phyloP scores from a whole-genome alignment of 2,888 invertebrate genomes.

The Peribatodes rhomboidaria region DNA sequence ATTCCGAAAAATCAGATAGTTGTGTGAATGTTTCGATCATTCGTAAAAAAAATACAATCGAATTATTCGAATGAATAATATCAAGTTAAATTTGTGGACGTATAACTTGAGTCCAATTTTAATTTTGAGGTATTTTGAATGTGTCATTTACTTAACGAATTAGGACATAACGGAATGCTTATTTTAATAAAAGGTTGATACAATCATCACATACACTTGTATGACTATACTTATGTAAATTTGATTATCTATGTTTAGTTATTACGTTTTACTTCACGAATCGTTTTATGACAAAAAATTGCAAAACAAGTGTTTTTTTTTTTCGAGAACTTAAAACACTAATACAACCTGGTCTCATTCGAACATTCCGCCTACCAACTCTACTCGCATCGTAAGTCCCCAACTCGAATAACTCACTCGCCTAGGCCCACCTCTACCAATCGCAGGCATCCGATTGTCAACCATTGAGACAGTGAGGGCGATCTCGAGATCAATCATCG shows the following conservation, averaged over 20 bases:
- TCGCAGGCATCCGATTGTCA: slow-evolving; percentile 16
- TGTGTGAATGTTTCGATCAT: slow-evolving; percentile 1
- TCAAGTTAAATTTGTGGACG: neutral
- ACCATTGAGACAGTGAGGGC: slow-evolving; percentile 26
- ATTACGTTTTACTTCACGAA: no score
- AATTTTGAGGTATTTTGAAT: no score
- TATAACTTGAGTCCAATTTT: no score
- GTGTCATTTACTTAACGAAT: no score
- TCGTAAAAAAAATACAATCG: neutral
- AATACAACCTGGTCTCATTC: neutral
- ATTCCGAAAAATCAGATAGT: neutral
- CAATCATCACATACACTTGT: neutral
- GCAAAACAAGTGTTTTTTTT: no score
- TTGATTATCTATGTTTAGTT: no score
- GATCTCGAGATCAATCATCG: slow-evolving; percentile 79
- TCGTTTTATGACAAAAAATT: no score
- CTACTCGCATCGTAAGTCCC: neutral
- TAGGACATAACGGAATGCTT: no score
- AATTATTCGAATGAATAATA: neutral
- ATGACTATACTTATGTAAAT: no score
- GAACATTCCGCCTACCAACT: neutral
- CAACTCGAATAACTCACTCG: slow-evolving; percentile 11
- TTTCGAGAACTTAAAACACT: no score
- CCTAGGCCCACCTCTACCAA: neutral
- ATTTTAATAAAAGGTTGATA: no score